Evolutionary conservation across 2,113 vertebrate genomes (phyloP).

Genomic region (Raja brachyura): DNA sequence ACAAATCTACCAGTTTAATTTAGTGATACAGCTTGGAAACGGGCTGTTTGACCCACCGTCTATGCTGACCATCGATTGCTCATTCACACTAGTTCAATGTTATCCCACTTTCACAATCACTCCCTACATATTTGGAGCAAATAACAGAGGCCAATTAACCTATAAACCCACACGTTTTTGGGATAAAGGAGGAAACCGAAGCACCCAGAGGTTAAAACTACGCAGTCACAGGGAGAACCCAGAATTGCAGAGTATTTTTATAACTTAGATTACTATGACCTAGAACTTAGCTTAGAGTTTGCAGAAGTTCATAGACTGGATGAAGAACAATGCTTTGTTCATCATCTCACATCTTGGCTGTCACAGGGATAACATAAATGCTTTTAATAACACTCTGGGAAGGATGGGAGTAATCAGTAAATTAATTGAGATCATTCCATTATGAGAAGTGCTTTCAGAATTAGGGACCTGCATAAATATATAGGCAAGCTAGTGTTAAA

Average conservation of each 20-base stretch:
- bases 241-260: background rate
- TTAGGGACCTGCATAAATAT: background rate
- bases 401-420: background rate
- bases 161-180: too few species aligned
- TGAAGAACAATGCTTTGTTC: background rate
- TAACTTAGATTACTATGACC: background rate
- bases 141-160: too few species aligned
- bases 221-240: too few species aligned
- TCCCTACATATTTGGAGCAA: too few species aligned
- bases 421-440: background rate
- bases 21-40: too few species aligned
- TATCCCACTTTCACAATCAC: too few species aligned
- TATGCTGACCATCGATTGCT: too few species aligned
- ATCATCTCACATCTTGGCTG: background rate
- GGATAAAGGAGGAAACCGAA: too few species aligned
- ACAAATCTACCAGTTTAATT: too few species aligned
- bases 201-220: too few species aligned
- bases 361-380: background rate
- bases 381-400: background rate
- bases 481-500: background rate
- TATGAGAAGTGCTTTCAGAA: background rate
- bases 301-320: background rate
- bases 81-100: too few species aligned
- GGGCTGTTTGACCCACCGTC: too few species aligned
- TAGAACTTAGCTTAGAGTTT: background rate